Evolutionary conservation across 2,113 vertebrate species (phyloP), one percentile per base, ranked within the genome.

Genomic region (Ceyx cyanopectus): DNA sequence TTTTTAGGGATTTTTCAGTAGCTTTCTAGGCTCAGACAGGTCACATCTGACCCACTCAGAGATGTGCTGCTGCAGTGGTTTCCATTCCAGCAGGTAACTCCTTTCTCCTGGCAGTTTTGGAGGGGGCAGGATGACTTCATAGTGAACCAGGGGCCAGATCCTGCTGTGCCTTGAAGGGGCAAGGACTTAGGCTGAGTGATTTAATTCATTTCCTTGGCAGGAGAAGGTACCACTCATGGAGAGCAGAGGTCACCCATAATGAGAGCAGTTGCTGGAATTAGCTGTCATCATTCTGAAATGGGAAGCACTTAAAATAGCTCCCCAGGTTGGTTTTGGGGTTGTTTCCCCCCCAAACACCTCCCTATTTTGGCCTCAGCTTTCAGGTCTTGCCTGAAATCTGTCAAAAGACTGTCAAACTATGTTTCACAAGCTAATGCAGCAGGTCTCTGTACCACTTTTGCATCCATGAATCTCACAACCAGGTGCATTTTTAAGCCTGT

Each of bases 211-310:
- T 76, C 46, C 9, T 8, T 6, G 1, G 20, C 46, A 24, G 58
- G 92, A 80, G 32, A 67, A 85, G 10, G 74, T 40, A 73, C 27
- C 12, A 40, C 60, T 70, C 15, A 2, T 7, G 34, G 50, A 46
- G 60, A 89, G 72, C 63, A 60, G 63, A 93, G 84, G 87, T 89
- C 63, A 81, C 78, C 43, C 18, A 7, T 48, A 73, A 87, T 0
- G 3, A 87, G 18, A 92, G 66, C 26, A 43, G 62, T 63, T 79
- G 66, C 80, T 94, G 73, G 90, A 97, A 95, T 93, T 97, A 94
- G 48, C 66, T 94, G 67, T 84, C 83, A 90, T 81, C 30, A 48
- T 87, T 86, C 80, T 92, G 82, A 93, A 95, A 88, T 63, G 29
- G 69, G 10, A 90, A 78, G 73, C 56, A 32, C 73, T 48, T 75